Percentiles rank a stretch among this genome's conserved stretches.
These are phyloP conservation scores for Eupithecia tripunctaria DNA, from an alignment of 2,888 invertebrate genomes.

Conservation along the genomic window DNA sequence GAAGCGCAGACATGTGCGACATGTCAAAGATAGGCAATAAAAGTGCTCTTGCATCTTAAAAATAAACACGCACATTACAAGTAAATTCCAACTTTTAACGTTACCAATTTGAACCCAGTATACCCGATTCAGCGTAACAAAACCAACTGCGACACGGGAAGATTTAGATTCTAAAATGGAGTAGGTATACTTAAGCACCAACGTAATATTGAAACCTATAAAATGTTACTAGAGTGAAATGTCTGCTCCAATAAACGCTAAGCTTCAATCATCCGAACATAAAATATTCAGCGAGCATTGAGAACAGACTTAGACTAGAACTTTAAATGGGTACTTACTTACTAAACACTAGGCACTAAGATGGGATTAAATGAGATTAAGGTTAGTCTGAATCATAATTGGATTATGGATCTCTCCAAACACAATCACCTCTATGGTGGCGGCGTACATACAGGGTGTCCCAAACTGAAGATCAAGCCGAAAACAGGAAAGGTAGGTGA, in stretches of 20 bases:
- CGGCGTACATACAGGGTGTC: no score
- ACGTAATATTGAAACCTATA: constrained; percentile 6
- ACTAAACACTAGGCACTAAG: neutral
- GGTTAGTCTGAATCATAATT: neutral
- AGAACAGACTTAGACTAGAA: neutral
- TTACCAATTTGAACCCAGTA: neutral
- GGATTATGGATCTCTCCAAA: neutral
- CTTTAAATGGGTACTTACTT: neutral
- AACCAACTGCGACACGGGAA: neutral
- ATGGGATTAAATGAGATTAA: neutral
- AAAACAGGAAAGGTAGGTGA: no score
- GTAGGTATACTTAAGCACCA: neutral
- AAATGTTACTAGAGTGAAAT: constrained; percentile 3
- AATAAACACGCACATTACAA: neutral
- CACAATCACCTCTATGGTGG: no score
- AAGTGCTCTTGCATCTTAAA: neutral
- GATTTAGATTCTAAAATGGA: neutral
- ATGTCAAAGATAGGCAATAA: neutral
- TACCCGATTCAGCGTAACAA: constrained; percentile 1
- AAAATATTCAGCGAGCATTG: neutral
- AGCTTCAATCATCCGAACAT: neutral
- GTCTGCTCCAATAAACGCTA: constrained; percentile 9
- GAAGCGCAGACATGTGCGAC: neutral
- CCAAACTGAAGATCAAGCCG: no score
- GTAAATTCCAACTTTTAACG: neutral